These are phyloP conservation scores for Nanorana parkeri DNA, from an alignment of 2,113 vertebrate species.

Conservation along the genomic window DNA sequence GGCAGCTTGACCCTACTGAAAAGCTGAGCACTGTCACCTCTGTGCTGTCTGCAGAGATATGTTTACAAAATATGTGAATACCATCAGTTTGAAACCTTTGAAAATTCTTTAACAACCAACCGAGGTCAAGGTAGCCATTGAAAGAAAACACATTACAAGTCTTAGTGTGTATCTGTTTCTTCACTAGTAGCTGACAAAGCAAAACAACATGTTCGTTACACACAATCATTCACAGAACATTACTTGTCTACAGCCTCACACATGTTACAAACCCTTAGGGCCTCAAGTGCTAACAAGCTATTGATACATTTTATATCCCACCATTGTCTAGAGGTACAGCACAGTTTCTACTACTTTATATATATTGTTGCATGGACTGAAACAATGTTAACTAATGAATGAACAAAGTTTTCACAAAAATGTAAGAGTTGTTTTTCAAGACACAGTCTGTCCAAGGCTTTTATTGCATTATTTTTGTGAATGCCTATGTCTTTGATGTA, in stretches of 20 bases:
- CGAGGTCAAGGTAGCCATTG: background rate
- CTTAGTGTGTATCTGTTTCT: background rate
- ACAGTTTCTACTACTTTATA: background rate
- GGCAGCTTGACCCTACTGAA: background rate
- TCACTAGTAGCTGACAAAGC: background rate
- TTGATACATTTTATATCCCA: background rate
- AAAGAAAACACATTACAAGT: background rate
- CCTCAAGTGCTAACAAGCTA: background rate
- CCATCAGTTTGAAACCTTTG: background rate
- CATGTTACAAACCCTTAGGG: background rate
- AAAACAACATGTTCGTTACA: background rate
- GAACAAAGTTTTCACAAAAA: too few relatives aligned
- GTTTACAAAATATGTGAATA: constrained; percentile 9
- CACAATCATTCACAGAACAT: constrained; percentile 1
- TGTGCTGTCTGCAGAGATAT: background rate
- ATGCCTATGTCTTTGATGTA: too few relatives aligned
- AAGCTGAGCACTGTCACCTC: background rate
- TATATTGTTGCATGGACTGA: background rate
- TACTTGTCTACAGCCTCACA: background rate
- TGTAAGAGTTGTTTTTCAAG: too few relatives aligned
- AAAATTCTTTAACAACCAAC: background rate
- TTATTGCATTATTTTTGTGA: too few relatives aligned
- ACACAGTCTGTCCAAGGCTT: too few relatives aligned
- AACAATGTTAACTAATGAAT: background rate
- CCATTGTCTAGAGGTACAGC: background rate